Evolutionary conservation across 2,888 invertebrate genomes (phyloP).

Genomic region (Archips crataeganus): DNA sequence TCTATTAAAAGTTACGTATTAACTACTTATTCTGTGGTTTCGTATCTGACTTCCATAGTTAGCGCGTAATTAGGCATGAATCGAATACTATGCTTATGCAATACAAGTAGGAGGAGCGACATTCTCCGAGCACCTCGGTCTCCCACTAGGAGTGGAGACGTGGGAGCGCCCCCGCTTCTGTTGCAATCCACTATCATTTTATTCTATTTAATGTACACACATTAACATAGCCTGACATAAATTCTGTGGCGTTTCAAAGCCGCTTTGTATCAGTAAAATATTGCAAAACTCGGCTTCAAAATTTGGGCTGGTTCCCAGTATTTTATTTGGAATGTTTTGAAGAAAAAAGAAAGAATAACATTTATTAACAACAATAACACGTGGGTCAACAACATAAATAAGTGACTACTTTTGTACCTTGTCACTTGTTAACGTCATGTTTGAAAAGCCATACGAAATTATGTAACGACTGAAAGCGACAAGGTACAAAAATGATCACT

Average conservation of each 20-base stretch:
- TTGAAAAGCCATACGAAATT: no score
- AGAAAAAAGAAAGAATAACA: no score
- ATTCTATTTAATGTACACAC: constrained; percentile 52
- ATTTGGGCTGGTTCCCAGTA: no score
- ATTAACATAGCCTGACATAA: constrained; percentile 52
- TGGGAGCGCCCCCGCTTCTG: constrained; percentile 70
- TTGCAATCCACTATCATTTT: constrained; percentile 47
- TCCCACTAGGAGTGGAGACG: constrained; percentile 60
- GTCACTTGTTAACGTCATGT: no score
- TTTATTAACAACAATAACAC: no score
- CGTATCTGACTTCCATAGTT: constrained; percentile 6
- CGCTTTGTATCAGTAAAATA: neutral
- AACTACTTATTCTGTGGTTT: no score
- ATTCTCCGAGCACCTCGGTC: constrained; percentile 55
- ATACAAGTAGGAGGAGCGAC: constrained; percentile 64
- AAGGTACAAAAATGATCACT: no score
- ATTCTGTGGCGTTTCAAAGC: constrained; percentile 33
- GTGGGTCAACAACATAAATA: no score
- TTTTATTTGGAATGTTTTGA: no score
- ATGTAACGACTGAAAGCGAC: no score
- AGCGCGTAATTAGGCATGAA: constrained; percentile 32
- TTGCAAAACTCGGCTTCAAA: no score
- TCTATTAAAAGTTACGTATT: constrained; percentile 3
- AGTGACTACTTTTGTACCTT: no score
- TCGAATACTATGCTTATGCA: constrained; percentile 38